These are phyloP conservation scores for Falcaria lacertinaria DNA, from an alignment of 2,888 invertebrate species.

Conservation along the genomic window DNA sequence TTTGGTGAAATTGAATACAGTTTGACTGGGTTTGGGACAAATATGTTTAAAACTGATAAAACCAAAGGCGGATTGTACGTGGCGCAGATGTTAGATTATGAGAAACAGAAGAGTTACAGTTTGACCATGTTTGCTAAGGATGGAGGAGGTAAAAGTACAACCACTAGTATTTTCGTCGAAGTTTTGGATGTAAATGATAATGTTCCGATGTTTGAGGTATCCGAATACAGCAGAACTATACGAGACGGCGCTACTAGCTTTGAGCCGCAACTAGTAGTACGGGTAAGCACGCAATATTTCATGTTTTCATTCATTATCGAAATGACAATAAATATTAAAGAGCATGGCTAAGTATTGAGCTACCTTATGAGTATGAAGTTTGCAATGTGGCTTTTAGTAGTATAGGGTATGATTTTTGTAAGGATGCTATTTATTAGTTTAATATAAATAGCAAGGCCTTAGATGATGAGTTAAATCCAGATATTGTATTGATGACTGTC, in stretches of 20 bases:
- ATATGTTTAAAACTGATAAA: constrained; percentile 85
- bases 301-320: no score
- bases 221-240: constrained; percentile 86
- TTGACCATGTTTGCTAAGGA: constrained; percentile 89
- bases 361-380: no score
- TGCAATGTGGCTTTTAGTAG: no score
- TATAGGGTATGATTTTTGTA: no score
- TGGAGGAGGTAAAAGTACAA: constrained; percentile 86
- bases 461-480: no score
- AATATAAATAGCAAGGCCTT: no score
- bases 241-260: constrained; percentile 87
- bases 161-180: constrained; percentile 85
- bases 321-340: no score
- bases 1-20: constrained; percentile 86
- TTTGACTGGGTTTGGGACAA: constrained; percentile 88
- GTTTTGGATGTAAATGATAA: constrained; percentile 89
- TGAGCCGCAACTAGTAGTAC: constrained; percentile 88
- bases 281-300: no score
- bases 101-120: constrained; percentile 88
- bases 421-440: no score
- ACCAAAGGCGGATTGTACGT: constrained; percentile 84
- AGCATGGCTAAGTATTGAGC: no score
- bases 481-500: no score
- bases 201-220: constrained; percentile 83
- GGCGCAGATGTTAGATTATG: constrained; percentile 84